Percentiles rank a stretch among this genome's conserved stretches.
These are phyloP conservation scores for Drosophila ercepeae DNA, from an alignment of 1,140 invertebrate genomes.

Conservation along the genomic window DNA sequence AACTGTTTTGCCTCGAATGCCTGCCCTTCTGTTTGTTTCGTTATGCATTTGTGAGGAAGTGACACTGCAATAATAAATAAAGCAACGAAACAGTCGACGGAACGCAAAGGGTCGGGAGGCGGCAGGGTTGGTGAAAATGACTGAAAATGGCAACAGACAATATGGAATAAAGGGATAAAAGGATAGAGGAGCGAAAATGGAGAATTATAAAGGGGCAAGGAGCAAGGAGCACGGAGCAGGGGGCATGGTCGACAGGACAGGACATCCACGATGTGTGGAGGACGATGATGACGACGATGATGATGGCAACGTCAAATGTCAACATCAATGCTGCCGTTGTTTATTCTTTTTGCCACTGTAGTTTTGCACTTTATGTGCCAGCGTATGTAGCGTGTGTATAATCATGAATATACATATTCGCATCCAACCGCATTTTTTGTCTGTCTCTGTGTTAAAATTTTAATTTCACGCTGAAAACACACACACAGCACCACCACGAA, in stretches of 20 bases:
- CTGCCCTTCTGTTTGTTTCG: constrained; percentile 25
- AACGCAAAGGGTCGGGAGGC: background rate
- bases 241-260: constrained; percentile 1
- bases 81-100: constrained; percentile 40
- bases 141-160: constrained; percentile 70
- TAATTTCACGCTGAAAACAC: constrained; percentile 76
- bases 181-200: constrained; percentile 1
- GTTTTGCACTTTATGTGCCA: constrained; percentile 33
- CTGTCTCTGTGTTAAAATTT: constrained; percentile 61
- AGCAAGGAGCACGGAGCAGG: no score
- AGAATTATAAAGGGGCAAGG: background rate
- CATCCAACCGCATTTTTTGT: constrained; percentile 49
- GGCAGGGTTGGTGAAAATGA: constrained; percentile 44
- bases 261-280: constrained; percentile 31
- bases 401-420: constrained; percentile 30
- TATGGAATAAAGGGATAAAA: constrained; percentile 53
- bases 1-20: background rate
- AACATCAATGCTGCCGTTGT: constrained; percentile 68
- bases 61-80: constrained; percentile 75
- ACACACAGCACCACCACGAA: constrained; percentile 25
- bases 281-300: constrained; percentile 49
- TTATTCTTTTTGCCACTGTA: constrained; percentile 61
- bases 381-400: constrained; percentile 27
- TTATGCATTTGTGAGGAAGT: constrained; percentile 50
- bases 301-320: constrained; percentile 73